Evolutionary conservation across 1,140 invertebrate genomes (phyloP), one percentile per base, ranked within the genome.

Genomic region (Drosophila sulfurigaster): DNA sequence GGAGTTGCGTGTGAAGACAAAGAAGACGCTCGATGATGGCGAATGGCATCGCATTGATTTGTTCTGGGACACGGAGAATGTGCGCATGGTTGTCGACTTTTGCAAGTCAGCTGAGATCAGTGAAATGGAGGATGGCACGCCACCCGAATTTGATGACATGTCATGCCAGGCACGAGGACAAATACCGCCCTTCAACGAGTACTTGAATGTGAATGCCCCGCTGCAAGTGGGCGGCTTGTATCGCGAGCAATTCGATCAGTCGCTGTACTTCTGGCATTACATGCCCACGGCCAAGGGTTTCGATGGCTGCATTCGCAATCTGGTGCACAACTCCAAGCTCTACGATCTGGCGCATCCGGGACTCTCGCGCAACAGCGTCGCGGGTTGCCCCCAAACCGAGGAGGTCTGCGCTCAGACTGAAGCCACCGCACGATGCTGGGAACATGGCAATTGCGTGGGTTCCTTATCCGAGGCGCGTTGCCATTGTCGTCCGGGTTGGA

Each of bases 1-100:
- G 66, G 97, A 98, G 91, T 93, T 99, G 8, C 94, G 96, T 91
- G 96, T 99, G 0, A 97, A 98, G 93, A 97, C 97, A 0, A 96
- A 97, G 81, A 96, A 96, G 83, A 95, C 95, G 0, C 92, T 99
- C 41, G 97, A 98, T 91, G 98, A 99, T 92, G 98, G 98, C 1
- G 97, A 98, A 91, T 99, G 98, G 98, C 98, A 99, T 93, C 94
- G 97, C 69, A 94, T 99, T 54, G 98, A 99, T 93, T 95, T 99
- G 63, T 99, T 98, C 91, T 98, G 98, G 96, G 96, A 98, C 85
- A 98, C 97, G 10, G 98, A 98, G 94, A 96, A 95, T 78, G 97
- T 98, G 0, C 94, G 97, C 82, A 96, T 99, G 94, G 96, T 99
- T 10, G 96, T 99, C 1, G 98, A 99, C 91, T 96, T 96, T 70